Percentiles rank a stretch among this genome's conserved stretches.
Evolutionary conservation across 2,888 invertebrate species (phyloP).

Genomic region (Chrysodeixis includens): DNA sequence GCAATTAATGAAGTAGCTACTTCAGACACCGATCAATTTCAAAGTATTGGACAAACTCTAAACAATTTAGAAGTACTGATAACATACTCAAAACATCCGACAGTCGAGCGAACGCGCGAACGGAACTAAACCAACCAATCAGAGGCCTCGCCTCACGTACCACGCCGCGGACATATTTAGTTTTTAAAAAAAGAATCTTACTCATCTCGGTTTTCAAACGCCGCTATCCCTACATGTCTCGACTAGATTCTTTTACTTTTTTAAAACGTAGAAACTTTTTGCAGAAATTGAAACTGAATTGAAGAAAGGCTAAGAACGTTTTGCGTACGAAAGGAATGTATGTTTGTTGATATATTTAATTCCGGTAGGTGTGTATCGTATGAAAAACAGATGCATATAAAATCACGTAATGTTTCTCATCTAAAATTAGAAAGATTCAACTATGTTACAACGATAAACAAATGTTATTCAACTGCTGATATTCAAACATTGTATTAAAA

Average conservation of each 20-base stretch:
- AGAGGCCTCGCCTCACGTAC: neutral
- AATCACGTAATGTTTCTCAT: conserved; percentile 15
- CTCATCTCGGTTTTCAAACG: neutral
- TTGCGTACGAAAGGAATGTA: neutral
- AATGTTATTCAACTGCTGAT: conserved; percentile 37
- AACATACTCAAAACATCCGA: neutral
- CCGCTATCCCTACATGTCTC: neutral
- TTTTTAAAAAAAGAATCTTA: conserved; percentile 7
- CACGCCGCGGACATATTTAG: conserved; percentile 1
- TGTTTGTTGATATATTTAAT: neutral
- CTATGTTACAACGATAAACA: conserved; percentile 23
- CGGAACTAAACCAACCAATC: neutral
- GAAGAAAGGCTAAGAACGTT: neutral
- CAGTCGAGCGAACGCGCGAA: neutral
- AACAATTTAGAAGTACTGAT: neutral
- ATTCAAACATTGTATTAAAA: conserved; percentile 19
- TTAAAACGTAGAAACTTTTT: neutral
- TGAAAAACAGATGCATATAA: conserved; percentile 8
- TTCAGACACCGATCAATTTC: too few relatives aligned
- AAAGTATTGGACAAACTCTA: neutral
- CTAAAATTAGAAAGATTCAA: conserved; percentile 40
- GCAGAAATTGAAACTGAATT: neutral
- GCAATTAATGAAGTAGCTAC: too few relatives aligned
- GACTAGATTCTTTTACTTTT: neutral
- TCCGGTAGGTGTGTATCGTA: conserved; percentile 5